phyloP scores from a whole-genome alignment of 2,888 invertebrate genomes.

The Octodonta nipae region DNA sequence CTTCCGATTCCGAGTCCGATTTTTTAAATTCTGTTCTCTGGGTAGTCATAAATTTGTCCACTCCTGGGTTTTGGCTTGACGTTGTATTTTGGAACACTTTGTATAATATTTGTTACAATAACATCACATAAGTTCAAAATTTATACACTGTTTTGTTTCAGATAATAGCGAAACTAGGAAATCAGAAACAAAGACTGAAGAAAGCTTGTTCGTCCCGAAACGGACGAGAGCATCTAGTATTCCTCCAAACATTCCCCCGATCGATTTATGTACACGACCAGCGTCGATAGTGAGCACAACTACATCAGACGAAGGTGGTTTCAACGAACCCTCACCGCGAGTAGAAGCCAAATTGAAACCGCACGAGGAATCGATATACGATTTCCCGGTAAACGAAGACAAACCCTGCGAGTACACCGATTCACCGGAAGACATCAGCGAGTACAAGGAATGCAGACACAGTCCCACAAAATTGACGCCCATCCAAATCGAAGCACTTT shows the following conservation, averaged over 20 bases:
- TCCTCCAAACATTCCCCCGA: constrained; percentile 49
- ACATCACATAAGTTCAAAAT: background rate
- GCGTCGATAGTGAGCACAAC: constrained; percentile 54
- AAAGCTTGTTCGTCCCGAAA: constrained; percentile 30
- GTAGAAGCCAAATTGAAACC: constrained; percentile 43
- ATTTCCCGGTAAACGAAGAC: constrained; percentile 23
- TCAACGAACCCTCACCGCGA: constrained; percentile 59
- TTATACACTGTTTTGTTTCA: constrained; percentile 3
- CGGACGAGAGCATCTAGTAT: constrained; percentile 46
- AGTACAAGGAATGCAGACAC: too few relatives aligned
- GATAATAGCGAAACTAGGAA: constrained; percentile 19
- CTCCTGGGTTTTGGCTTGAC: too few relatives aligned
- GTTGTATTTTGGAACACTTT: too few relatives aligned
- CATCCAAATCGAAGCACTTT: constrained; percentile 29
- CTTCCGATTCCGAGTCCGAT: too few relatives aligned
- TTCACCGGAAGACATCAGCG: constrained; percentile 15
- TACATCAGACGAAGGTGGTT: constrained; percentile 38
- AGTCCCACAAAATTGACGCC: constrained; percentile 20
- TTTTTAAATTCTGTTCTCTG: too few relatives aligned
- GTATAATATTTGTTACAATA: too few relatives aligned
- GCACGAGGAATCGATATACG: constrained; percentile 27
- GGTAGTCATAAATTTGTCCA: too few relatives aligned
- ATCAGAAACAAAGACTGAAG: constrained; percentile 27
- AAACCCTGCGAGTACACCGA: constrained; percentile 21
- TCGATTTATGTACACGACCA: constrained; percentile 47